Base-by-base conservation (phyloP, 2,888 invertebrate genomes). In the Hirtodrosophila duncani region DNA sequence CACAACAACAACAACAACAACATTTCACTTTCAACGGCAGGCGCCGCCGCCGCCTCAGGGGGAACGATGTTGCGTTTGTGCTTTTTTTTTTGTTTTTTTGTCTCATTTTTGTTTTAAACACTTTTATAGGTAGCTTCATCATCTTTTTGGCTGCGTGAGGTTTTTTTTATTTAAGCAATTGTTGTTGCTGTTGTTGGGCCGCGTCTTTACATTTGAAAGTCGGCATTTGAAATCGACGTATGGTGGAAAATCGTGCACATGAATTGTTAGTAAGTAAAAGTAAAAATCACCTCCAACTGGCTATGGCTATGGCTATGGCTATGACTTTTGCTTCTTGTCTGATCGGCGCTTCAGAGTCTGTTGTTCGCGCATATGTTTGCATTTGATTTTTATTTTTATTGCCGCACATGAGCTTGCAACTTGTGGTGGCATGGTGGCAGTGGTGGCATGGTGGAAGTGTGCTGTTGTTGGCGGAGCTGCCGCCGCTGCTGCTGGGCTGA, bases 321-420 rank as follows among this genome's bases (percentile, higher is more conserved):
- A 38, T 38, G 46, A 33, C 50, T 53, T 65, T 41, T 43, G 45
- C 65, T 68, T 77, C 68, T 78, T 59, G 66, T 58, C 48, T 63
- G 53, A 56, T 48, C 64, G 59, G 58, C 55, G 70, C 59, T 53
- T 77, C 77, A n/a, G n/a, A n/a, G n/a, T n/a, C n/a, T n/a, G n/a
- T n/a, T n/a, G n/a, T n/a, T n/a, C n/a, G n/a, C 77, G 69, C 69
- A 80, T 74, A 69, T 80, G 78, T 80, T 74, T 74, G 69, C 81
- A 68, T 80, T 77, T 74, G 79, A 74, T 78, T 71, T 74, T 51
- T 79, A 66, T 80, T 78, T 77, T 68, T 48, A 57, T 44, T 66
- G 78, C 55, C 64, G 63, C 81, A 75, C 74, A 78, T 81, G 81
- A 78, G 74, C 52, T 66, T 58, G 78, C 69, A 78, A 59, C 49